A percentile compares a stretch with the other conserved stretches of the same genome.
Conservation (phyloP, 1,140 invertebrate genomes). For the Tachypleus tridentatus region DNA sequence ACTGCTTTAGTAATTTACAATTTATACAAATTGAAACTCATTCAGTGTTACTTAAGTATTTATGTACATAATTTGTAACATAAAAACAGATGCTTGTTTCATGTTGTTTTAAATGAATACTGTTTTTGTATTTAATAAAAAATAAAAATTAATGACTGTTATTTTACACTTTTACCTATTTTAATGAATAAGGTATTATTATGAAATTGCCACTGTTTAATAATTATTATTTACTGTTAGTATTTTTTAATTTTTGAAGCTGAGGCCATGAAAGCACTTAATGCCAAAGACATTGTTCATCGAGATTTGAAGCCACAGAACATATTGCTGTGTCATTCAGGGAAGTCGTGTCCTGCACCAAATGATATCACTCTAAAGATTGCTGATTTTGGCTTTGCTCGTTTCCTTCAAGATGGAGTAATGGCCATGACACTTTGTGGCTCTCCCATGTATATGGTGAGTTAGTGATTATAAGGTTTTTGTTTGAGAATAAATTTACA, state of each 20-base stretch:
- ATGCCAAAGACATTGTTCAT: slow-evolving; percentile 95
- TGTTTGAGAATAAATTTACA: too few relatives aligned
- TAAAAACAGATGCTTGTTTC: too few relatives aligned
- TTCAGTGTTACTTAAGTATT: too few relatives aligned
- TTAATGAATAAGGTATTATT: too few relatives aligned
- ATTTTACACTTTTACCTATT: too few relatives aligned
- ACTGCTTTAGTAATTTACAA: too few relatives aligned
- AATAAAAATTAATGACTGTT: too few relatives aligned
- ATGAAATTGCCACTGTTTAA: too few relatives aligned
- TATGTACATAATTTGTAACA: too few relatives aligned
- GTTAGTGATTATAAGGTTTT: slow-evolving; percentile 11
- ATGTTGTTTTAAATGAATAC: too few relatives aligned
- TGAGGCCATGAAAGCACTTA: slow-evolving; percentile 92
- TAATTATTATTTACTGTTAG: not conserved
- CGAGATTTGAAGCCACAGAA: slow-evolving; percentile 84
- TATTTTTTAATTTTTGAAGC: slow-evolving; percentile 43
- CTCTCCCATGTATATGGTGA: slow-evolving; percentile 99
- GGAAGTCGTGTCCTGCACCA: slow-evolving; percentile 65
- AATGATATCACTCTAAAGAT: slow-evolving; percentile 81
- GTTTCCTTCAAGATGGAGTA: slow-evolving; percentile 94
- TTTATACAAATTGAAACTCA: too few relatives aligned
- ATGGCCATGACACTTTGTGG: slow-evolving; percentile 99
- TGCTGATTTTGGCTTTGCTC: slow-evolving; percentile 97
- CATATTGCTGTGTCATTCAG: slow-evolving; percentile 34
- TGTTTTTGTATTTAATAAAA: too few relatives aligned